Evolutionary conservation across 2,797 vertebrate species (phyloP), one percentile per base, ranked within the genome.

Genomic region (Xyrichtys novacula): DNA sequence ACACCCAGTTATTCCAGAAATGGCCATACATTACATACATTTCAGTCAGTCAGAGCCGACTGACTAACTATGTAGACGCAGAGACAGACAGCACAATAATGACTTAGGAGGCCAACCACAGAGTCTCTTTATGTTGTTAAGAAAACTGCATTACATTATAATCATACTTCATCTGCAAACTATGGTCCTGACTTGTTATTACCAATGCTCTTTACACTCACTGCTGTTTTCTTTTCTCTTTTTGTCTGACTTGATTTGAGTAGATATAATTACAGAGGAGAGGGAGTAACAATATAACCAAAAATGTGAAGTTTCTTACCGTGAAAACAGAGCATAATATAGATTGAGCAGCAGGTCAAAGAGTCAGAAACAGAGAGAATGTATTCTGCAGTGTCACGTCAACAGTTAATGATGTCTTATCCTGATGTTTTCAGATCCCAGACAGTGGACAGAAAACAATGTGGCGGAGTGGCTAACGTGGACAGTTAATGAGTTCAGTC

Each of bases 401-500:
- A 31, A 22, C 39, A 60, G 46, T 1, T 68, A 56, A 62, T 49
- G 36, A 38, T 36, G 12, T 7, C 17, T 9, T 12, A 7, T 7
- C 73, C 14, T 64, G 14, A 48, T 77, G 31, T 19, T n/a, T 34
- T 32, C 84, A 99, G 98, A 99, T 80, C 98, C 98, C 67, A 93
- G 96, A 68, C 95, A 97, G 90, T 99, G 98, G 98, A 97, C 96
- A 1, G 97, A 99, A 74, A 96, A 93, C 10, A 95, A 99, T 0
- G 98, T 99, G 70, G 93, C 95, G 6, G 96, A 97, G 85, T 99
- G 98, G 98, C 92, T 99, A 78, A 95, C 95, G 54, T 99, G 98
- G 98, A 98, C 97, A 0, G 96, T 98, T 82, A 99, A 98, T 0
- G 98, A 99, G 88, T 99, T 99, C 88, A 98, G 96, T 85, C 93